These are phyloP conservation scores for Eriosoma lanigerum DNA, from an alignment of 1,140 invertebrate species.

Conservation along the genomic window DNA sequence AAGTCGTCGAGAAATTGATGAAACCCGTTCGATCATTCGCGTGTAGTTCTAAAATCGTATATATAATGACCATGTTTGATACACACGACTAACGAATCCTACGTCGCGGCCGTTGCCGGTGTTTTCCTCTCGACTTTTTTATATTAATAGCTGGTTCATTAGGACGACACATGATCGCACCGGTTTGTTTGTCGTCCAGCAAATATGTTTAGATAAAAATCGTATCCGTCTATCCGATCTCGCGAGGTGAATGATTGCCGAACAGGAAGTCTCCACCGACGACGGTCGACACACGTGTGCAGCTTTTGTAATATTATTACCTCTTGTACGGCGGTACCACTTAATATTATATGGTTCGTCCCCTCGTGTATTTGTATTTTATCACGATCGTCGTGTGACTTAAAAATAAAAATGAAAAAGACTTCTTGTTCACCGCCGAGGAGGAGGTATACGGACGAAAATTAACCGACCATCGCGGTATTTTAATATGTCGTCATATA, in stretches of 20 bases:
- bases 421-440: background rate
- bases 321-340: background rate
- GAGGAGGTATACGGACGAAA: background rate
- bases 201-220: slow-evolving; percentile 41
- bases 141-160: slow-evolving; percentile 42
- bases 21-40: slow-evolving; percentile 3
- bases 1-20: slow-evolving; percentile 15
- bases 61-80: background rate
- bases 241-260: slow-evolving; percentile 29
- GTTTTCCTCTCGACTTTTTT: background rate
- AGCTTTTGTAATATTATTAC: background rate
- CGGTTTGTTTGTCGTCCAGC: slow-evolving; percentile 13
- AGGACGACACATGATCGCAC: slow-evolving; percentile 34
- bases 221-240: slow-evolving; percentile 2
- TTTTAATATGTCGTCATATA: background rate
- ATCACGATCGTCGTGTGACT: slow-evolving; percentile 1
- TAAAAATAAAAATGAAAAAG: slow-evolving; percentile 46
- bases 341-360: background rate
- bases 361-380: background rate
- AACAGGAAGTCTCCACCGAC: slow-evolving; percentile 23
- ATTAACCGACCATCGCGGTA: slow-evolving; percentile 19
- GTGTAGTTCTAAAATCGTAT: background rate
- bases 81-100: slow-evolving; percentile 23
- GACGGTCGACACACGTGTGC: background rate
- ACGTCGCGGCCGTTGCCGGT: background rate